Evolutionary conservation across 1,140 invertebrate genomes (phyloP).

Genomic region (Parasteatoda tepidariorum): DNA sequence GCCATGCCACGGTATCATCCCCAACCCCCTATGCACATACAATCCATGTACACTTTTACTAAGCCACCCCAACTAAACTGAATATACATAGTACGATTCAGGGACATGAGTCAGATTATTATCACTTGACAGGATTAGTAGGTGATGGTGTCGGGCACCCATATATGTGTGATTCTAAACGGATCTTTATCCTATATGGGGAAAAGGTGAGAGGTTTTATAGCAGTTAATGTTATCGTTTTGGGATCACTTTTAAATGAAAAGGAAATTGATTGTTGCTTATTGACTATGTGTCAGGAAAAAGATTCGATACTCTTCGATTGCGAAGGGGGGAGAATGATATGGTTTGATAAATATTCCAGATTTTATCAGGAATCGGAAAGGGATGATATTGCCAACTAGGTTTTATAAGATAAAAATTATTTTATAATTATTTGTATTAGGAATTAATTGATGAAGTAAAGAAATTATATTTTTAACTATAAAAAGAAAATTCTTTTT

Average conservation of each 20-base stretch:
- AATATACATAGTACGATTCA: not conserved
- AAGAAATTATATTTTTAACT: too few species aligned
- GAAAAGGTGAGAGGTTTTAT: not conserved
- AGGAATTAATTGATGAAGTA: too few species aligned
- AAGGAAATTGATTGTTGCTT: not conserved
- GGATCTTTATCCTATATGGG: too few species aligned
- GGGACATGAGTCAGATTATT: constrained; percentile 54
- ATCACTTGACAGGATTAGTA: constrained; percentile 8
- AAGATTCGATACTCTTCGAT: not conserved
- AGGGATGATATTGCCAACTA: too few species aligned
- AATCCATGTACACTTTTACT: not conserved
- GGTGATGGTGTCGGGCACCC: not conserved
- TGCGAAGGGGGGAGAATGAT: too few species aligned
- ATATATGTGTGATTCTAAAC: not conserved
- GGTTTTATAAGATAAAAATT: too few species aligned
- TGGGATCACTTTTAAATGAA: not conserved
- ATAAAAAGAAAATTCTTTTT: too few species aligned
- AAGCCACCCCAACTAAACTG: not conserved
- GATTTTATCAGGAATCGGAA: too few species aligned
- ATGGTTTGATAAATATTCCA: too few species aligned
- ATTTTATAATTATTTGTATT: too few species aligned
- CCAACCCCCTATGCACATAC: not conserved
- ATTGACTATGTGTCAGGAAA: accelerated
- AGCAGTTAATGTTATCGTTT: not conserved
- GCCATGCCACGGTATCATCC: not conserved